phyloP scores from a whole-genome alignment of 2,113 vertebrate species.

The Periophthalmus modestus region DNA sequence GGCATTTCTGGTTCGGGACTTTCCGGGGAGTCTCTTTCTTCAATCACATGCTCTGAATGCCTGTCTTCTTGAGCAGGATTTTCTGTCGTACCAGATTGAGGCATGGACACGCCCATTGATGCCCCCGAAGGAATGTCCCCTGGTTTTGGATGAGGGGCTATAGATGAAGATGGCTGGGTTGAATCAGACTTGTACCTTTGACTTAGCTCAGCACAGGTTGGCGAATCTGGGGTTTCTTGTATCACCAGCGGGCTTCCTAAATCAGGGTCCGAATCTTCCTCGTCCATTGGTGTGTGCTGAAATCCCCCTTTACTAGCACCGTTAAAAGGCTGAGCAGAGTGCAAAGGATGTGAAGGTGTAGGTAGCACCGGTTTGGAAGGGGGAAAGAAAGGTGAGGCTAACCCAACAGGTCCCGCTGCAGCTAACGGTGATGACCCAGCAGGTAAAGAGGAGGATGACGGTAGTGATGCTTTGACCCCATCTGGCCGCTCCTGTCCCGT shows the following conservation, averaged over 20 bases:
- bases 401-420: slow-evolving; percentile 55
- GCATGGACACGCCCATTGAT: slow-evolving; percentile 39
- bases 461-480: slow-evolving; percentile 64
- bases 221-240: slow-evolving; percentile 77
- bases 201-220: slow-evolving; percentile 68
- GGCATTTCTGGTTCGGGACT: slow-evolving; percentile 79
- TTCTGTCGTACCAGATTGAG: slow-evolving; percentile 51
- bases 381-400: slow-evolving; percentile 71
- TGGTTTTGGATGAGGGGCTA: slow-evolving; percentile 61
- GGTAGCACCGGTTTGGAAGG: slow-evolving; percentile 70
- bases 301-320: slow-evolving; percentile 66
- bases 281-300: slow-evolving; percentile 64
- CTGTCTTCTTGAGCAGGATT: slow-evolving; percentile 61
- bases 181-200: slow-evolving; percentile 62
- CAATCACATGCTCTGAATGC: slow-evolving; percentile 77
- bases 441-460: slow-evolving; percentile 62
- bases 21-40: slow-evolving; percentile 81
- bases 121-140: slow-evolving; percentile 62
- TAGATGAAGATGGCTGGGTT: slow-evolving; percentile 48
- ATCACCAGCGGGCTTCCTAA: slow-evolving; percentile 77
- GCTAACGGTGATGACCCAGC: slow-evolving; percentile 54
- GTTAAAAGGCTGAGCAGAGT: slow-evolving; percentile 69
- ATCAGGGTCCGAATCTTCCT: slow-evolving; percentile 78
- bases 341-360: slow-evolving; percentile 59
- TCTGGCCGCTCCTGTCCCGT: slow-evolving; percentile 64